Conservation (phyloP, 2,888 invertebrate genomes). For the Margaritifera margaritifera region DNA sequence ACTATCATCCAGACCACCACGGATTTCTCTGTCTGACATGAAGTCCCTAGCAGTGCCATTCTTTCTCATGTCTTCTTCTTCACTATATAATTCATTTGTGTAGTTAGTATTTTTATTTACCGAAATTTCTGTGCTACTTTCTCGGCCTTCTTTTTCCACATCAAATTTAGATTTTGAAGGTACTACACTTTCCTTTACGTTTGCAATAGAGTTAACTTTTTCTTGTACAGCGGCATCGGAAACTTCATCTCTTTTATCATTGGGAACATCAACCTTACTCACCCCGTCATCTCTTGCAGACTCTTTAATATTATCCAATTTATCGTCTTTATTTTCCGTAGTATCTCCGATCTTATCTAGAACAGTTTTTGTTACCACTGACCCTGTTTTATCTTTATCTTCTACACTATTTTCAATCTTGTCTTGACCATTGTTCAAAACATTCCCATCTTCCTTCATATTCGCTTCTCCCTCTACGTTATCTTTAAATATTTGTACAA, state of each 20-base stretch:
- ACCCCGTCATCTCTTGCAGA: neutral
- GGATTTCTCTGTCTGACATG: neutral
- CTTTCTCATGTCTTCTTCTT: neutral
- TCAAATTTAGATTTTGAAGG: too few species aligned
- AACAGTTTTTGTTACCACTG: neutral
- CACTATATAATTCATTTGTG: constrained; percentile 3
- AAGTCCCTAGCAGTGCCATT: neutral
- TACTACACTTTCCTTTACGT: too few species aligned
- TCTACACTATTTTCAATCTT: neutral
- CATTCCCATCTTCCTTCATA: neutral
- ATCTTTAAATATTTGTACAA: neutral
- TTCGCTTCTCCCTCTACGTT: neutral
- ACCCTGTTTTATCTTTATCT: neutral
- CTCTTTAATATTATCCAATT: neutral
- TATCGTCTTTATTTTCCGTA: neutral
- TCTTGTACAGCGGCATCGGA: too few species aligned
- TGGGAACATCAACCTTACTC: neutral
- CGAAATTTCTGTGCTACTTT: too few species aligned
- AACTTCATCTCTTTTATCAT: neutral
- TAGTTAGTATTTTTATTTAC: neutral
- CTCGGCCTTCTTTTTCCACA: too few species aligned
- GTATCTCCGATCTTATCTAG: neutral
- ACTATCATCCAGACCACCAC: constrained; percentile 2
- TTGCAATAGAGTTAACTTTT: too few species aligned
- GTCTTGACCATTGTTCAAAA: neutral